A percentile compares a stretch with the other conserved stretches of the same genome.
Evolutionary conservation across 2,797 vertebrate species (phyloP).

Genomic region (Threskiornis aethiopicus): DNA sequence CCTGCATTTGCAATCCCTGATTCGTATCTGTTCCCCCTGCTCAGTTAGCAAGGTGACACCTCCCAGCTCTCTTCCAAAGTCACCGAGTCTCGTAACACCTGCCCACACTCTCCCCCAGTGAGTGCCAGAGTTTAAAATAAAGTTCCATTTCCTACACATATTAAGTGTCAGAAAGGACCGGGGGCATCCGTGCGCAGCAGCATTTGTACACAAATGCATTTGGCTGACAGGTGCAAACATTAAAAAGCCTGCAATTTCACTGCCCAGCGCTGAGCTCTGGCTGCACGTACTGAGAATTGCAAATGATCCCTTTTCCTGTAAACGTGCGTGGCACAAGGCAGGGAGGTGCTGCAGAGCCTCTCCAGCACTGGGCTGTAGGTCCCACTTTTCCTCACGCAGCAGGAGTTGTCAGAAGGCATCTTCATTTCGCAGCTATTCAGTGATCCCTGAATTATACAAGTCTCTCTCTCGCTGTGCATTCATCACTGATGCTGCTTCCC

Average conservation of each 20-base stretch:
- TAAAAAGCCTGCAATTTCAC: background rate
- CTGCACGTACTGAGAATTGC: background rate
- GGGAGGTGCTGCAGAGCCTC: constrained; percentile 9
- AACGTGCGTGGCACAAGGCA: background rate
- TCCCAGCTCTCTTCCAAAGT: constrained; percentile 6
- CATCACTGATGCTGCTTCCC: constrained; percentile 3
- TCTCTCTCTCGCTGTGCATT: constrained; percentile 1
- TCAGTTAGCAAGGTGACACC: constrained; percentile 38
- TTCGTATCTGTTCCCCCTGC: background rate
- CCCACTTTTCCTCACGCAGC: background rate
- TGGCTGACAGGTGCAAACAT: constrained; percentile 43
- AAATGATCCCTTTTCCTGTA: background rate
- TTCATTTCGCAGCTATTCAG: constrained; percentile 40
- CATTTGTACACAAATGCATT: background rate
- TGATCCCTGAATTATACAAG: constrained; percentile 40
- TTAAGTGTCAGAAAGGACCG: constrained; percentile 57
- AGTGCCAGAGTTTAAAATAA: constrained; percentile 39
- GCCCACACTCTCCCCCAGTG: background rate
- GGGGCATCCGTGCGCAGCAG: background rate
- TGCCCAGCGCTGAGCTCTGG: background rate
- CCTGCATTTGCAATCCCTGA: background rate
- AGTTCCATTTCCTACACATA: constrained; percentile 43
- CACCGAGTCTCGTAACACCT: constrained; percentile 19
- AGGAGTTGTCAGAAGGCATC: constrained; percentile 52
- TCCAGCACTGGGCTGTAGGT: background rate